Evolutionary conservation across 1,140 invertebrate species (phyloP).

Genomic region (Solenopsis invicta): DNA sequence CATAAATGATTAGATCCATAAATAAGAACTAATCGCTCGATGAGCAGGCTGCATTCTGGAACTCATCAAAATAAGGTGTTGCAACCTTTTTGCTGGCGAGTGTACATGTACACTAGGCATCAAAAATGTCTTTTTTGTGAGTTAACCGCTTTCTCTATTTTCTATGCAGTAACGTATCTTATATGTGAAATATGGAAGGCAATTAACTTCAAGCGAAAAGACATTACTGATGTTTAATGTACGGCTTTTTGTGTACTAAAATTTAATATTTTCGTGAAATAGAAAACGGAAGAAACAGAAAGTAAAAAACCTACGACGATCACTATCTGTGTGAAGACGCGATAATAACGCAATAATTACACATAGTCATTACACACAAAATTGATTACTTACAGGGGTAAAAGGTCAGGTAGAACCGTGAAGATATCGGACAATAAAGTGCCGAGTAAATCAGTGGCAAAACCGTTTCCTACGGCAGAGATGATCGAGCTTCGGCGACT

Average conservation of each 20-base stretch:
- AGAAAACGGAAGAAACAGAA: neutral
- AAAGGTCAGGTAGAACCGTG: constrained; percentile 83
- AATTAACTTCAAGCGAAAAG: no score
- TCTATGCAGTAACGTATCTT: no score
- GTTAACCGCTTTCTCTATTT: no score
- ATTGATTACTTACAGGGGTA: constrained; percentile 83
- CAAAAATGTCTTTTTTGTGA: no score
- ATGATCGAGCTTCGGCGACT: constrained; percentile 96
- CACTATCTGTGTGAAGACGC: constrained; percentile 77
- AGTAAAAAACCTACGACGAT: constrained; percentile 77
- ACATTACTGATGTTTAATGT: neutral
- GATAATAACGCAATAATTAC: constrained; percentile 7
- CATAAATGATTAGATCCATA: no score
- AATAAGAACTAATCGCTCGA: no score
- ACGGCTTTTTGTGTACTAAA: neutral
- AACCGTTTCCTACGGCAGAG: constrained; percentile 82
- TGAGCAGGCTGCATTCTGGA: no score
- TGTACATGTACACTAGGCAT: no score
- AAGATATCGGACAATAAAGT: constrained; percentile 81
- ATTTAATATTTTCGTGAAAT: neutral
- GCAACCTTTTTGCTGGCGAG: no score
- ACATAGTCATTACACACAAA: constrained; percentile 48
- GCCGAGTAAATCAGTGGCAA: constrained; percentile 78
- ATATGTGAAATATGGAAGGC: no score
- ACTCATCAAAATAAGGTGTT: no score